Percentiles rank a stretch among this genome's conserved stretches.
phyloP scores from a whole-genome alignment of 1,140 invertebrate species.

The Holcopasites calliopsidis region DNA sequence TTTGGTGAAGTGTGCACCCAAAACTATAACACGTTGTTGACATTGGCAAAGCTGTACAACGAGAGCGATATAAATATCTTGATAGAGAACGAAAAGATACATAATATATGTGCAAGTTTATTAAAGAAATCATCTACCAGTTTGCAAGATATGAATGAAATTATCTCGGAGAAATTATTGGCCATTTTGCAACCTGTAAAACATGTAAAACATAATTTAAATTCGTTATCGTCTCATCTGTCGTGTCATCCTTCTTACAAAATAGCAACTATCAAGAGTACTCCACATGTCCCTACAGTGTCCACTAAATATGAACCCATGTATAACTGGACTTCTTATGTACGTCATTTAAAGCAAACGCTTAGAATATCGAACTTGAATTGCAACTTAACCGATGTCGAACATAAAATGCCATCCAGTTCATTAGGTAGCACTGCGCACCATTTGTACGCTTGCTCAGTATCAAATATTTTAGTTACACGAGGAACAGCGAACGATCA shows the following conservation, averaged over 20 bases:
- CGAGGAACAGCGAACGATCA: conserved; percentile 64
- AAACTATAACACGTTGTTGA: conserved; percentile 80
- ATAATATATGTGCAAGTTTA: conserved; percentile 70
- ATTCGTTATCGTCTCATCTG: conserved; percentile 72
- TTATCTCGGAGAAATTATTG: conserved; percentile 78
- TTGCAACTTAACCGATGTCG: conserved; percentile 54
- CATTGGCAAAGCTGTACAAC: conserved; percentile 77
- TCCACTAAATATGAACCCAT: conserved; percentile 68
- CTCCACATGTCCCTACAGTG: conserved; percentile 66
- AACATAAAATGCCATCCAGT: conserved; percentile 58
- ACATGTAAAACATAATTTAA: conserved; percentile 54
- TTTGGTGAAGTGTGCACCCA: conserved; percentile 80
- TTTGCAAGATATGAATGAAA: conserved; percentile 76
- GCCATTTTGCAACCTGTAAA: conserved; percentile 76
- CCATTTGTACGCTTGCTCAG: conserved; percentile 65
- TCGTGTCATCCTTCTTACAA: conserved; percentile 78
- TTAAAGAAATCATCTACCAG: conserved; percentile 69
- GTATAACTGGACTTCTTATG: conserved; percentile 69
- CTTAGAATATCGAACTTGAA: conserved; percentile 58
- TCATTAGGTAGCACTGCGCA: conserved; percentile 33
- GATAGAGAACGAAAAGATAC: conserved; percentile 79
- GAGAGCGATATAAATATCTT: conserved; percentile 74
- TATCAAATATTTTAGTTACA: conserved; percentile 76
- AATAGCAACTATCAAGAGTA: conserved; percentile 76
- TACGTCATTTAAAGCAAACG: conserved; percentile 70